phyloP scores from a whole-genome alignment of 1,140 invertebrate species.

The Patella vulgata region DNA sequence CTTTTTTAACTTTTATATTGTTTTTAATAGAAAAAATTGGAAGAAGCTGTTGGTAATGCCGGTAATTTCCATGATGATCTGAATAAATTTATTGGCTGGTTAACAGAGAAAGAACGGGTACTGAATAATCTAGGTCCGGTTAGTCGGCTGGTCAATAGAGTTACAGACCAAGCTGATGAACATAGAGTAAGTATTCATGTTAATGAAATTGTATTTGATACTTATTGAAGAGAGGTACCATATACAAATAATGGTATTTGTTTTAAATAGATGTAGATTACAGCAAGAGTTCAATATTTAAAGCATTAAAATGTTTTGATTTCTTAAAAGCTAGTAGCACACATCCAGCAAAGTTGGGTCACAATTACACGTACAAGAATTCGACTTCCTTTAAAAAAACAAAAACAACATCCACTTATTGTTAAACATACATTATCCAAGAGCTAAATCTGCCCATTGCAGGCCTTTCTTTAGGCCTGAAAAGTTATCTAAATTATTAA shows the following conservation, averaged over 20 bases:
- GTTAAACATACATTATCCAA: too few relatives aligned
- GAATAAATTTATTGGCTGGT: conserved; percentile 91
- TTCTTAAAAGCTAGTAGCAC: too few relatives aligned
- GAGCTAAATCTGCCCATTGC: too few relatives aligned
- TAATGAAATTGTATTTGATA: neutral
- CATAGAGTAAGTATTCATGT: conserved; percentile 79
- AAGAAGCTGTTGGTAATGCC: conserved; percentile 92
- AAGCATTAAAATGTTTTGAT: too few relatives aligned
- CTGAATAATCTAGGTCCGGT: conserved; percentile 90
- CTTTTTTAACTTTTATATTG: too few relatives aligned
- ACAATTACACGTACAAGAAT: too few relatives aligned
- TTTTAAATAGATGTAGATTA: neutral
- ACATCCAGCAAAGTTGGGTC: too few relatives aligned
- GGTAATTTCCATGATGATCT: conserved; percentile 89
- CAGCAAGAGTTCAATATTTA: too few relatives aligned
- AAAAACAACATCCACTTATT: too few relatives aligned
- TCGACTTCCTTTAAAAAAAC: too few relatives aligned
- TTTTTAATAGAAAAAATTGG: conserved; percentile 82
- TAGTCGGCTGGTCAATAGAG: conserved; percentile 90
- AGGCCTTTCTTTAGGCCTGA: too few relatives aligned
- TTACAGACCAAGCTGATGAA: conserved; percentile 93
- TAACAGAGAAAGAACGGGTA: conserved; percentile 93
- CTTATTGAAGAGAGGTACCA: conserved; percentile 3
- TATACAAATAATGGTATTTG: neutral
- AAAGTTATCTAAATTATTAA: too few relatives aligned